These are phyloP conservation scores for Pachydiplax longipennis DNA, from an alignment of 2,888 invertebrate species.

Conservation along the genomic window DNA sequence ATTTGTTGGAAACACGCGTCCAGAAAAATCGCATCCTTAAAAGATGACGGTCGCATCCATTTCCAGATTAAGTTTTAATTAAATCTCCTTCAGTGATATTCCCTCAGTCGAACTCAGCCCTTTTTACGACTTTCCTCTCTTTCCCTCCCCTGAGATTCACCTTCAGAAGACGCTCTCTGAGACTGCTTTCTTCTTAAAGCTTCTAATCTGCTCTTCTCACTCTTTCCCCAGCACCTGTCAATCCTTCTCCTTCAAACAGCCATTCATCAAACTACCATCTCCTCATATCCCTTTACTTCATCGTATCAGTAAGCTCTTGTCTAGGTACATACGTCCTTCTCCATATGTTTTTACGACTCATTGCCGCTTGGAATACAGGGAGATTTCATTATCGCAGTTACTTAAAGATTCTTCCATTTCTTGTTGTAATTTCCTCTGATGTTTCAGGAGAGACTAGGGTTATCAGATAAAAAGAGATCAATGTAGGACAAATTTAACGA, in stretches of 20 bases:
- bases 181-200: neutral
- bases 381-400: no score
- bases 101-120: neutral
- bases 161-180: neutral
- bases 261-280: neutral
- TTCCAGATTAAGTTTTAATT: neutral
- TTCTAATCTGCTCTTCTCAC: neutral
- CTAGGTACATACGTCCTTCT: no score
- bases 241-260: neutral
- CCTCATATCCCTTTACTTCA: neutral
- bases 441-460: no score
- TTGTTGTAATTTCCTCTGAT: no score
- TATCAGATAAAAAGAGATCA: no score
- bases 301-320: no score
- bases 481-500: no score
- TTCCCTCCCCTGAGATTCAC: neutral
- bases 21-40: neutral
- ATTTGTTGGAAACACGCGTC: neutral
- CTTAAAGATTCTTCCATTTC: no score
- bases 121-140: neutral
- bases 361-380: no score
- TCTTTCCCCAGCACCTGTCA: neutral
- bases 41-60: neutral
- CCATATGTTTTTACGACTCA: no score
- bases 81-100: neutral